phyloP scores from a whole-genome alignment of 2,888 invertebrate species.

The Osedax frankpressi region DNA sequence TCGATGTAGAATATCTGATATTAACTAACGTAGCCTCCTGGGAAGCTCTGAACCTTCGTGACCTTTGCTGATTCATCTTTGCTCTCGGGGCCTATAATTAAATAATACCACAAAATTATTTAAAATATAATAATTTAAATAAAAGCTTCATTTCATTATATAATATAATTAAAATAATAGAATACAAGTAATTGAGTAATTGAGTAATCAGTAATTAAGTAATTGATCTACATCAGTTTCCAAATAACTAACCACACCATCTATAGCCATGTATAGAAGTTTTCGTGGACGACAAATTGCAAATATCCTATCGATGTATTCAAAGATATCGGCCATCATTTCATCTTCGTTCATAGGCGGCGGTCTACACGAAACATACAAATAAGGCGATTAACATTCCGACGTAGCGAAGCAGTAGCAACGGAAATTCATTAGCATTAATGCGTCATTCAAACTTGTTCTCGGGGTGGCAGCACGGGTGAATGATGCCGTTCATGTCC shows the following conservation, averaged over 20 bases:
- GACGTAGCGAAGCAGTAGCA: not conserved
- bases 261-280: conserved; percentile 95
- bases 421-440: not conserved
- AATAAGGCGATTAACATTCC: not conserved
- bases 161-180: too few relatives aligned
- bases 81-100: conserved; percentile 70
- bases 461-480: conserved; percentile 98
- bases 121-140: too few relatives aligned
- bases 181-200: too few relatives aligned
- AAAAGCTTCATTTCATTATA: too few relatives aligned
- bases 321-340: conserved; percentile 99
- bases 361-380: conserved; percentile 50
- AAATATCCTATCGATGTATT: conserved; percentile 89
- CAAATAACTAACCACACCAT: conserved; percentile 76
- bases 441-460: conserved; percentile 53
- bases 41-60: conserved; percentile 85
- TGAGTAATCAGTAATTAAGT: too few relatives aligned
- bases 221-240: too few relatives aligned
- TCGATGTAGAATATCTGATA: too few relatives aligned
- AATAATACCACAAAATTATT: not conserved
- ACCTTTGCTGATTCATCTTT: conserved; percentile 99
- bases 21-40: conserved; percentile 63
- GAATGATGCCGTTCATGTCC: conserved; percentile 99
- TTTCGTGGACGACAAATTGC: conserved; percentile 76
- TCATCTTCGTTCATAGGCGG: conserved; percentile 96